These are phyloP conservation scores for Piaya cayana DNA, from an alignment of 2,113 vertebrate genomes.

Conservation along the genomic window DNA sequence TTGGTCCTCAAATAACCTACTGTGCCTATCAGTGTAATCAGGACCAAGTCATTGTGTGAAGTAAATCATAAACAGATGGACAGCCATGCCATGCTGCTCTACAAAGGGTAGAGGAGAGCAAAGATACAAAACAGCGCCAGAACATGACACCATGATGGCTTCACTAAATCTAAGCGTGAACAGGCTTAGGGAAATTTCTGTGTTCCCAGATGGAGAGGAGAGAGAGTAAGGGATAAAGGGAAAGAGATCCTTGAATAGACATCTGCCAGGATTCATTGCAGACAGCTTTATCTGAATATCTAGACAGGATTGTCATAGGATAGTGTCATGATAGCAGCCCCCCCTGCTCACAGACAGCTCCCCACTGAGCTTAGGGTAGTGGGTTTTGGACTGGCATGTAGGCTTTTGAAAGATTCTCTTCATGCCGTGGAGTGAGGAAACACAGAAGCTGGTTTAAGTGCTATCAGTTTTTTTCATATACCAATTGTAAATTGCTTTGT, in stretches of 20 bases:
- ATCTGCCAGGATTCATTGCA: not conserved
- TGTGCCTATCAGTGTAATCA: slow-evolving; percentile 62
- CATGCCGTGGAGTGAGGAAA: not conserved
- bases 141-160: slow-evolving; percentile 20
- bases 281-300: slow-evolving; percentile 30
- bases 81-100: slow-evolving; percentile 12
- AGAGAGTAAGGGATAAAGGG: not conserved
- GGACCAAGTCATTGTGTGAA: slow-evolving; percentile 53
- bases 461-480: not conserved
- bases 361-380: not conserved
- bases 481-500: not conserved
- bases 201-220: slow-evolving; percentile 11
- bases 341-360: not conserved
- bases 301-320: not conserved
- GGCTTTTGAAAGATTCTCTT: not conserved
- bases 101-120: slow-evolving; percentile 27
- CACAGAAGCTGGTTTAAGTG: not conserved
- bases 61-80: slow-evolving; percentile 70
- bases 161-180: slow-evolving; percentile 25
- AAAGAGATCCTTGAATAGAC: slow-evolving; percentile 3
- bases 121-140: not conserved
- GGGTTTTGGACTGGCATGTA: not conserved
- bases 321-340: not conserved
- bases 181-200: slow-evolving; percentile 33
- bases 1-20: slow-evolving; percentile 58